Base-by-base conservation (phyloP, 2,888 invertebrate genomes). In the Pedicia rivosa region DNA sequence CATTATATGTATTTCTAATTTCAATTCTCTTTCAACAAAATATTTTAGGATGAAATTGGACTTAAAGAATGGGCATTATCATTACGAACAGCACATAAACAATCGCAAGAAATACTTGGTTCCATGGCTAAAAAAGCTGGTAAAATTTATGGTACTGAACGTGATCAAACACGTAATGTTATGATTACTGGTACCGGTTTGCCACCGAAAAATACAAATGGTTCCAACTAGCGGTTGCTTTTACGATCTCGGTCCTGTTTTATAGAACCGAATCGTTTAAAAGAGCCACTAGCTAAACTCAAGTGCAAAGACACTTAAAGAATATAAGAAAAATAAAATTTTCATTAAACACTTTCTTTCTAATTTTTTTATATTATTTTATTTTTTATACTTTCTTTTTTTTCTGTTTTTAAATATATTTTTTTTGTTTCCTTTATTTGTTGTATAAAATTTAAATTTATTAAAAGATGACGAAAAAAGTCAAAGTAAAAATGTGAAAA, bases 51-150 rank as follows among this genome's bases (percentile, higher is more conserved):
- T 63, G 94, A 95, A 68, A 97, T 98, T 56, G 90, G 97, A 42
- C 76, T 98, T 48, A 95, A 92, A 56, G 98, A 99, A 62, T 99
- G 98, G 98, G 83, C 92, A 46, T 71, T 86, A 42, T 94, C 95
- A 36, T 68, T 99, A 50, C 80, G 92, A 45, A 82, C 88, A 17
- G 94, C 97, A 24, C 95, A 95, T 69, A 92, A 92, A 64, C 77
- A 86, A 55, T 94, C 94, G 3, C 79, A 86, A 57, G 95, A 98
- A 61, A 74, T 98, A 51, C 71, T 98, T 41, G 88, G 92, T 37
- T 88, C 86, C 35, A 95, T 98, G 91, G 95, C 95, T 43, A 83
- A 83, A 59, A 98, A 98, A 65, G 97, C 94, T 25, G 94, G 94
- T 48, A 95, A 92, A 68, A 95, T 98, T 53, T 98, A 98, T 66